These are phyloP conservation scores for Ispidina lecontei DNA, from an alignment of 2,797 vertebrate species.

Conservation along the genomic window DNA sequence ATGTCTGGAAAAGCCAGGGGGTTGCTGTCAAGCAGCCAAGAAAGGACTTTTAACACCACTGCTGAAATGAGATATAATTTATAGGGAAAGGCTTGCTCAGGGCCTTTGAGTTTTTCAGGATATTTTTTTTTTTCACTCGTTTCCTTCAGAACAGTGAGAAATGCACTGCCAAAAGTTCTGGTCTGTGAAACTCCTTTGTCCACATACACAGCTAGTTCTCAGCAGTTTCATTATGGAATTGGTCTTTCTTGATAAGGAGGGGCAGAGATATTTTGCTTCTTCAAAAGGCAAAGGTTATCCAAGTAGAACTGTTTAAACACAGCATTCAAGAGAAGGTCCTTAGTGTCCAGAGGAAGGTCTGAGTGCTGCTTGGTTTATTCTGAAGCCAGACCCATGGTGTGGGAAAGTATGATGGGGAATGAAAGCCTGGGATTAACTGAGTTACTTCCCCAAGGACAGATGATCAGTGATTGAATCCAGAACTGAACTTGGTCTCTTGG, in stretches of 20 bases:
- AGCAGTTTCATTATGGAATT: neutral
- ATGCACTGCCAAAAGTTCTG: neutral
- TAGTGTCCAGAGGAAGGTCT: neutral
- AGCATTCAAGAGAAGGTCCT: neutral
- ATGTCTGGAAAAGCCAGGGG: constrained; percentile 62
- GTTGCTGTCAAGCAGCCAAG: constrained; percentile 56
- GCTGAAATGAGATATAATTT: constrained; percentile 61
- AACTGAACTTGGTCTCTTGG: constrained; percentile 27
- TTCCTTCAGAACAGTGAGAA: neutral
- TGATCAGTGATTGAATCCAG: neutral
- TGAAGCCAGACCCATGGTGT: neutral
- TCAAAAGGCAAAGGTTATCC: neutral
- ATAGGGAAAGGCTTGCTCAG: constrained; percentile 15
- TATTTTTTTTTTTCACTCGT: neutral
- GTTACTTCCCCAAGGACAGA: constrained; percentile 5
- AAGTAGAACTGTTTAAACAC: neutral
- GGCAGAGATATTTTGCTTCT: neutral
- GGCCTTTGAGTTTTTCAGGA: neutral
- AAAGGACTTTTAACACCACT: constrained; percentile 20
- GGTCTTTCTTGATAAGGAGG: neutral
- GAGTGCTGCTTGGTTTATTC: neutral
- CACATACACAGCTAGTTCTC: neutral
- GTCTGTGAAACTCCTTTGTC: constrained; percentile 12
- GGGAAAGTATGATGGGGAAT: constrained; percentile 37
- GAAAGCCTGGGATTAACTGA: neutral